Percentiles rank a stretch among this genome's conserved stretches.
phyloP scores from a whole-genome alignment of 2,113 vertebrate species.

The Dipodomys merriami region DNA sequence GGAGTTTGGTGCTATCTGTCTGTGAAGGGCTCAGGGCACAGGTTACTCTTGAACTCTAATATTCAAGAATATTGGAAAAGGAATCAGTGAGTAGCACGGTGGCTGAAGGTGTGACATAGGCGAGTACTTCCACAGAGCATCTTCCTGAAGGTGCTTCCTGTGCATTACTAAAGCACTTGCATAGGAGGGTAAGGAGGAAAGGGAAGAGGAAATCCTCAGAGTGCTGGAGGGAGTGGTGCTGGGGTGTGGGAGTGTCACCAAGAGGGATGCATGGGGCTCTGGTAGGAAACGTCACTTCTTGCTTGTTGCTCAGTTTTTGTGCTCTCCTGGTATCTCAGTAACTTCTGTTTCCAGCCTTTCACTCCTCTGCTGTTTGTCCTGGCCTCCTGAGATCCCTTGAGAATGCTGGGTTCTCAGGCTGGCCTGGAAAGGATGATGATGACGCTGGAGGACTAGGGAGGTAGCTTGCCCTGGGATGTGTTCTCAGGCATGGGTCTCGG shows the following conservation, averaged over 20 bases:
- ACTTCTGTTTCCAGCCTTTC: not conserved
- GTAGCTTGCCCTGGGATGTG: too few species aligned
- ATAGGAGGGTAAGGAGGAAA: not conserved
- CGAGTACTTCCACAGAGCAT: not conserved
- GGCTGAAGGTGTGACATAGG: not conserved
- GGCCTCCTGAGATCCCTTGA: not conserved
- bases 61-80: too few species aligned
- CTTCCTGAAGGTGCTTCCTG: not conserved
- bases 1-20: not conserved
- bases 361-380: not conserved
- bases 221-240: not conserved
- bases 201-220: not conserved
- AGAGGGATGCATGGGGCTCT: not conserved
- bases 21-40: too few species aligned
- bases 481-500: too few species aligned
- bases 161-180: not conserved
- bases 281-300: not conserved
- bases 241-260: too few species aligned
- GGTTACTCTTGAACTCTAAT: too few species aligned
- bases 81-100: too few species aligned
- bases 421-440: not conserved
- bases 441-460: not conserved
- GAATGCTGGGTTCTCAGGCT: not conserved
- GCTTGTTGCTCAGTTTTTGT: too few species aligned
- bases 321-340: not conserved